Conservation (phyloP, 2,888 invertebrate species). For the Acanthoscelides obtectus region DNA sequence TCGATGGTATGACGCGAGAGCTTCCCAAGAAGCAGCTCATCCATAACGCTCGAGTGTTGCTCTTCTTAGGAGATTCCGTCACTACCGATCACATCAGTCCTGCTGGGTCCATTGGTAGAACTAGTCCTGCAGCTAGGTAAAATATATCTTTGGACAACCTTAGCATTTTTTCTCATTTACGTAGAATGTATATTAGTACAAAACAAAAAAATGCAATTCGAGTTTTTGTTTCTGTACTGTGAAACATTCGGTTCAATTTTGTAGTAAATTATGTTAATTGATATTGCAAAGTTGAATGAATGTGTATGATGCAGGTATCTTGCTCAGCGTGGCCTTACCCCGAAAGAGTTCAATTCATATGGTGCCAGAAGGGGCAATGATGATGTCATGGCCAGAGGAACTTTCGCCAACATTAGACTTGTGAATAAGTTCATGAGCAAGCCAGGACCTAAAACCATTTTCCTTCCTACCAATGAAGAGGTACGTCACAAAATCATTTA, state of each 20-base stretch:
- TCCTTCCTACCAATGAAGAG: conserved; percentile 82
- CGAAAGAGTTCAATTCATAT: conserved; percentile 96
- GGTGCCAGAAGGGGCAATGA: conserved; percentile 96
- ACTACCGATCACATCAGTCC: conserved; percentile 99
- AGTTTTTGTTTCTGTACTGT: too few relatives aligned
- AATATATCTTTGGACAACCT: too few relatives aligned
- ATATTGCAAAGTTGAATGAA: too few relatives aligned
- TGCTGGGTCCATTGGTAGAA: conserved; percentile 93
- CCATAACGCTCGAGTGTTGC: conserved; percentile 70
- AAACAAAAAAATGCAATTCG: too few relatives aligned
- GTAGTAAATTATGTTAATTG: too few relatives aligned
- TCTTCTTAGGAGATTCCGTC: conserved; percentile 91
- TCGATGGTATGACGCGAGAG: conserved; percentile 61
- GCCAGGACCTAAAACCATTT: conserved; percentile 80
- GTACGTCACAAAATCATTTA: too few relatives aligned
- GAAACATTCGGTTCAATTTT: too few relatives aligned
- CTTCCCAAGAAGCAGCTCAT: conserved; percentile 61
- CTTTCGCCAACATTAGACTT: conserved; percentile 96
- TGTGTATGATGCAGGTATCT: conserved; percentile 39
- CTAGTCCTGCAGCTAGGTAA: conserved; percentile 78
- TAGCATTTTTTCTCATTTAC: too few relatives aligned
- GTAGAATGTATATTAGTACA: too few relatives aligned
- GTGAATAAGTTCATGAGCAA: conserved; percentile 81
- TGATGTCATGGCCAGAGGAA: conserved; percentile 94
- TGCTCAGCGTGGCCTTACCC: conserved; percentile 49